phyloP scores from a whole-genome alignment of 2,888 invertebrate genomes.

The Ligdia adustata region DNA sequence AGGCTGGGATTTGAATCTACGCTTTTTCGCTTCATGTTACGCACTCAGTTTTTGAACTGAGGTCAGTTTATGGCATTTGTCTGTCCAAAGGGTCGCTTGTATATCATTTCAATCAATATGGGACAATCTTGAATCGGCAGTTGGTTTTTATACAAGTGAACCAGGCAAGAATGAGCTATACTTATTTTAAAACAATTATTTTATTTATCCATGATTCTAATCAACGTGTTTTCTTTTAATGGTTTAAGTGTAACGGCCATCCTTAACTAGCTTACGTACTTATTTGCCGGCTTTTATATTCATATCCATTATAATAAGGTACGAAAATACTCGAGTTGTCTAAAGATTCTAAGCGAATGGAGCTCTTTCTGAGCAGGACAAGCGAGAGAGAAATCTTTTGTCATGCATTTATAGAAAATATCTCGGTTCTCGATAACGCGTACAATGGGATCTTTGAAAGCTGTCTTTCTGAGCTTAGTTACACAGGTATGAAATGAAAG shows the following conservation, averaged over 20 bases:
- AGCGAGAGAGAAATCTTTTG: slow-evolving; percentile 44
- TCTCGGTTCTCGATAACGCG: slow-evolving; percentile 45
- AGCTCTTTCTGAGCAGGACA: slow-evolving; percentile 48
- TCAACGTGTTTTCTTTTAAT: neutral
- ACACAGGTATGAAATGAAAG: neutral
- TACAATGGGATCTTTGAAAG: slow-evolving; percentile 25
- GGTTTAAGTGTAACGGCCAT: slow-evolving; percentile 2
- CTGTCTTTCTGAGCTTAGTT: neutral
- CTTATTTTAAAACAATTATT: too few relatives aligned
- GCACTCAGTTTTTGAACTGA: too few relatives aligned
- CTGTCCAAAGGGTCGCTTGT: too few relatives aligned
- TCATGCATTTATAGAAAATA: slow-evolving; percentile 45
- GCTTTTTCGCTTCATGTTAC: too few relatives aligned
- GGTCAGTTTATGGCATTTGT: too few relatives aligned
- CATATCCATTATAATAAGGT: slow-evolving; percentile 35
- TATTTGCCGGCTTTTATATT: too few relatives aligned
- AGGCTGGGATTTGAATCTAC: too few relatives aligned
- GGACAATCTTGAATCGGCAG: too few relatives aligned
- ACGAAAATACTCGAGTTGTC: slow-evolving; percentile 48
- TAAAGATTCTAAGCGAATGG: slow-evolving; percentile 47
- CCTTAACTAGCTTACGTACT: slow-evolving; percentile 22
- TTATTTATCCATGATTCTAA: too few relatives aligned
- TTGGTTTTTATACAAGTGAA: too few relatives aligned
- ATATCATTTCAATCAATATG: too few relatives aligned
- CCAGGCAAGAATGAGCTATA: too few relatives aligned